These are phyloP conservation scores for Petroica traversi DNA, from an alignment of 2,113 vertebrate genomes.

Conservation along the genomic window DNA sequence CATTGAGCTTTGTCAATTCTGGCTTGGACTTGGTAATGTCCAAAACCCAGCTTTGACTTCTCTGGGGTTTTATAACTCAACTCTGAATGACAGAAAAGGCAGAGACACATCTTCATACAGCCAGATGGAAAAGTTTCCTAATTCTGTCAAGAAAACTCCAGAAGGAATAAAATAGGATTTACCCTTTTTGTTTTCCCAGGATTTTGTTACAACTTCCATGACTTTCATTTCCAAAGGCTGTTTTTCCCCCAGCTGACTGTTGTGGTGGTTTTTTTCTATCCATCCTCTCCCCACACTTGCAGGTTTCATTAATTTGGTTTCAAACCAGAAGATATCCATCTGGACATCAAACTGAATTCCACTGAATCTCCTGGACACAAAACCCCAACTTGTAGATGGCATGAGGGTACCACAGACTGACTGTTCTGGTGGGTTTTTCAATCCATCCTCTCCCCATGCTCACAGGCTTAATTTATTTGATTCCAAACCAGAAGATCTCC, in stretches of 20 bases:
- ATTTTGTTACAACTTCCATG: not conserved
- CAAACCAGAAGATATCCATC: not conserved
- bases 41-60: not conserved
- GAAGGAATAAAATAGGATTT: not conserved
- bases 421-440: not conserved
- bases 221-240: not conserved
- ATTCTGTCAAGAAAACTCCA: not conserved
- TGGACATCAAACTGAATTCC: not conserved
- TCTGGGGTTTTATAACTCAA: not conserved
- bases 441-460: not conserved
- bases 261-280: no score
- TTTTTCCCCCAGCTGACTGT: not conserved
- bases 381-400: fast-evolving
- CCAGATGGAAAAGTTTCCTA: not conserved
- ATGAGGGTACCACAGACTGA: not conserved
- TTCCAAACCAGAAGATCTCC: not conserved
- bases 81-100: not conserved
- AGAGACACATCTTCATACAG: not conserved
- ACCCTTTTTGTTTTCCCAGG: not conserved
- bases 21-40: not conserved
- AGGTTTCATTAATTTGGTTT: not conserved
- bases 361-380: not conserved
- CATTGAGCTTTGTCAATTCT: fast-evolving
- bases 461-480: not conserved
- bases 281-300: not conserved